Evolutionary conservation across 2,797 vertebrate species (phyloP).

Genomic region (Apogon talboti): DNA sequence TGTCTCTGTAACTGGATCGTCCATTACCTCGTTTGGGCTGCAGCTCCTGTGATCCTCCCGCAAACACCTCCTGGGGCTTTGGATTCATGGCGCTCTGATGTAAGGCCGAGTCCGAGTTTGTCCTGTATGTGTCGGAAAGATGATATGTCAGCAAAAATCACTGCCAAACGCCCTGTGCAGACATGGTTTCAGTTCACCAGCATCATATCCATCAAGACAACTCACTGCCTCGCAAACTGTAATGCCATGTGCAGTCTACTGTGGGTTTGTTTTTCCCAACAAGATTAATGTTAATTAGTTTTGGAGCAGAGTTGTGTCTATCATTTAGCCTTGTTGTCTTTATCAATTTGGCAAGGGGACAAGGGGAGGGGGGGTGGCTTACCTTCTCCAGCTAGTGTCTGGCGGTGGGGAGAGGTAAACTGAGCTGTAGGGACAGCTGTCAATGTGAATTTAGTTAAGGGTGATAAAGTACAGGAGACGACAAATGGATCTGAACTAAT

Average conservation of each 20-base stretch:
- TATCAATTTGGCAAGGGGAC: slow-evolving; percentile 21
- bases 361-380: slow-evolving; percentile 61
- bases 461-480: slow-evolving; percentile 43
- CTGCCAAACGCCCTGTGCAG: slow-evolving; percentile 9
- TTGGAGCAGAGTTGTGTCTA: slow-evolving; percentile 2
- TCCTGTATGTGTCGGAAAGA: slow-evolving; percentile 83
- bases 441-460: slow-evolving; percentile 92
- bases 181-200: slow-evolving; percentile 11
- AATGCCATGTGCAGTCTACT: background rate
- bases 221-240: background rate
- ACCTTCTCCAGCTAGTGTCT: slow-evolving; percentile 99
- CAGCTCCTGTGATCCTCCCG: slow-evolving; percentile 91
- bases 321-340: slow-evolving; percentile 3
- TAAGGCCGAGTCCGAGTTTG: slow-evolving; percentile 97
- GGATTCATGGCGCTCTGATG: slow-evolving; percentile 98
- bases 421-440: slow-evolving; percentile 97
- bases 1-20: slow-evolving; percentile 50
- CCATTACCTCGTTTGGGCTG: slow-evolving; percentile 94
- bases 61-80: slow-evolving; percentile 90
- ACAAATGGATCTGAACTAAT: slow-evolving; percentile 43
- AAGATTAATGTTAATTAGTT: background rate
- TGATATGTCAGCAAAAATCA: slow-evolving; percentile 50
- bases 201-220: slow-evolving; percentile 10
- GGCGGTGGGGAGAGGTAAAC: slow-evolving; percentile 97
- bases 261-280: background rate